These are phyloP conservation scores for Crepidodera aurea DNA, from an alignment of 2,888 invertebrate species.

Conservation along the genomic window DNA sequence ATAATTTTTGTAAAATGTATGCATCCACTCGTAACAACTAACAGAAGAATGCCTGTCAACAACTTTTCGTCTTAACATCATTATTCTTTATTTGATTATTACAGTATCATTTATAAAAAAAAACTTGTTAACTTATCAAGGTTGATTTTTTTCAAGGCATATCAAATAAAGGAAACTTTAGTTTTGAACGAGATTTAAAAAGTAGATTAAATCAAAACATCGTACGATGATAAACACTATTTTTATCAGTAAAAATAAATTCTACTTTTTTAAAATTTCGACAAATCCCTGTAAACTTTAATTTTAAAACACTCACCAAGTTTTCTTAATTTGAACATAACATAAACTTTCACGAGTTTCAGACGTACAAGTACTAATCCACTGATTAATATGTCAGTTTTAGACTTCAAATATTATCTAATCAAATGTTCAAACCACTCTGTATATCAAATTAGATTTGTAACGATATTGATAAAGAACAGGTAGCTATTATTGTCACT, in stretches of 20 bases:
- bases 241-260: background rate
- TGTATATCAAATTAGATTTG: background rate
- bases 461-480: background rate
- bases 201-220: no score
- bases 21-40: background rate
- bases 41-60: background rate
- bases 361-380: no score
- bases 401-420: slow-evolving; percentile 10
- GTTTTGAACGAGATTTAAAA: no score
- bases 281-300: no score
- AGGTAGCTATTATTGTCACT: background rate
- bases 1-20: no score
- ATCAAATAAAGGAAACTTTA: no score
- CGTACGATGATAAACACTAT: no score
- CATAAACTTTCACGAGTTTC: no score
- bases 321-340: slow-evolving; percentile 14
- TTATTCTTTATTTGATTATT: background rate
- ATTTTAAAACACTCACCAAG: slow-evolving; percentile 4
- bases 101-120: background rate
- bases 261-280: no score
- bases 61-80: background rate
- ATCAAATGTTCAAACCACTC: slow-evolving; percentile 20
- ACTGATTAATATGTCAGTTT: no score
- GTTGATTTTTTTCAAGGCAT: background rate
- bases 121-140: background rate